Evolutionary conservation across 37 sponge, comb jelly and placozoan genomes (phyloP), one percentile per base, ranked within the genome.

Genomic region (Oscarella lobularis): DNA sequence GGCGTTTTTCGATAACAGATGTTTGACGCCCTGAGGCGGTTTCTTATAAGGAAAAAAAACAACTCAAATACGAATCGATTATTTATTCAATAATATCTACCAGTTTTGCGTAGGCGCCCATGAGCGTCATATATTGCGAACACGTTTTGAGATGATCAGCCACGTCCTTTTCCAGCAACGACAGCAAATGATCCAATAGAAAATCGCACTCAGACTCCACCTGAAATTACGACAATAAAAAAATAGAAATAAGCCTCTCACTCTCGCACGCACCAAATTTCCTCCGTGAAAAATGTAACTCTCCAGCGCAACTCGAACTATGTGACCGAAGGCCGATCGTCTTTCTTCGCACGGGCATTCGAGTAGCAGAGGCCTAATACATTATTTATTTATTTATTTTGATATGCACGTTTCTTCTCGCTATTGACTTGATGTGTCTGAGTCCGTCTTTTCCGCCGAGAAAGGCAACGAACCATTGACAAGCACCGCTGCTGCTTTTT

Each of bases 331-430:
- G 31, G 67, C 38, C 35, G 67, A 40, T 30, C 91, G 67, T 33
- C 86, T 85, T 40, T 87, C 87, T 72, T 81, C 84, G 36, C 38
- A 80, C 0, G 87, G 79, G 37, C 85, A 87, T 66, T 90, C 91
- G 35, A 91, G 80, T 2, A 87, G 83, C 29, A 84, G 81, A 27
- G 87, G 85, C 39, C 87, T 84, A 75, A 4, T 60, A 68, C 6
- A 3, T 3, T 38, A 76, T 1, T 40, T 36, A 37, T 3, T 4
- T 4, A 2, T 3, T 0, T n/a, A n/a, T n/a, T n/a, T n/a, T n/a
- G n/a, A n/a, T n/a, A n/a, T n/a, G n/a, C n/a, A n/a, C n/a, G n/a
- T n/a, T n/a, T n/a, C n/a, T n/a, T n/a, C n/a, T n/a, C n/a, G n/a
- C 0, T 5, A 77, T 77, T 67, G 76, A 90, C 90, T 79, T 83